Percentiles rank a stretch among this genome's conserved stretches.
These are phyloP conservation scores for Hermaeophaga mercurialis DNA, from an alignment of 2,888 invertebrate species.

Conservation along the genomic window DNA sequence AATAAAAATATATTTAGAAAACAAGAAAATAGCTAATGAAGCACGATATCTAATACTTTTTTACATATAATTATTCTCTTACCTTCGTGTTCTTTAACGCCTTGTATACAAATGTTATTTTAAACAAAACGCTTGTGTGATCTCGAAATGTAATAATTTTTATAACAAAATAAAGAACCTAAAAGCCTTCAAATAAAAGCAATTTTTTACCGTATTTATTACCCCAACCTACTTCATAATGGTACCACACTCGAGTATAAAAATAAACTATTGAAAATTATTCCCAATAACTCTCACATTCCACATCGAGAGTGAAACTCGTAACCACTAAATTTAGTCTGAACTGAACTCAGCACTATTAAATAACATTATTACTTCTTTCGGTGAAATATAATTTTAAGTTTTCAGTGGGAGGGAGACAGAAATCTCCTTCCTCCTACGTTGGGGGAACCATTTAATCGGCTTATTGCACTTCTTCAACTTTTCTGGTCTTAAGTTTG, in stretches of 20 bases:
- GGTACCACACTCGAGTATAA: constrained; percentile 1
- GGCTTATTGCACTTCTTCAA: neutral
- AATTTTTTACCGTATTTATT: constrained; percentile 9
- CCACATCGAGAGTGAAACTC: neutral
- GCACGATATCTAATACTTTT: no score
- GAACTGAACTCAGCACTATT: neutral
- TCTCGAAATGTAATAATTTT: no score
- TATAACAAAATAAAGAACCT: neutral
- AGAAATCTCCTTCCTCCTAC: neutral
- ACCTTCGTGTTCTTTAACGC: no score
- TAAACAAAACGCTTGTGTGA: neutral
- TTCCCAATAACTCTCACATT: constrained; percentile 13
- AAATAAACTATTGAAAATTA: constrained; percentile 12
- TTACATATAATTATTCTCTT: no score
- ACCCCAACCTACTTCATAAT: constrained; percentile 7
- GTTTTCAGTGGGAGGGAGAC: neutral
- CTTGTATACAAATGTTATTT: no score
- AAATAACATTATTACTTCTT: constrained; percentile 4
- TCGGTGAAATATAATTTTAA: neutral
- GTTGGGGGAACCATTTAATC: neutral
- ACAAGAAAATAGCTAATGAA: no score
- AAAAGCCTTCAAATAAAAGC: neutral
- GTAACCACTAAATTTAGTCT: constrained; percentile 8
- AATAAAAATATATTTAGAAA: no score
- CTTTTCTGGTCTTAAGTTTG: constrained; percentile 2